Evolutionary conservation across 2,797 vertebrate genomes (phyloP), one percentile per base, ranked within the genome.

Genomic region (Orestias chungarensis): DNA sequence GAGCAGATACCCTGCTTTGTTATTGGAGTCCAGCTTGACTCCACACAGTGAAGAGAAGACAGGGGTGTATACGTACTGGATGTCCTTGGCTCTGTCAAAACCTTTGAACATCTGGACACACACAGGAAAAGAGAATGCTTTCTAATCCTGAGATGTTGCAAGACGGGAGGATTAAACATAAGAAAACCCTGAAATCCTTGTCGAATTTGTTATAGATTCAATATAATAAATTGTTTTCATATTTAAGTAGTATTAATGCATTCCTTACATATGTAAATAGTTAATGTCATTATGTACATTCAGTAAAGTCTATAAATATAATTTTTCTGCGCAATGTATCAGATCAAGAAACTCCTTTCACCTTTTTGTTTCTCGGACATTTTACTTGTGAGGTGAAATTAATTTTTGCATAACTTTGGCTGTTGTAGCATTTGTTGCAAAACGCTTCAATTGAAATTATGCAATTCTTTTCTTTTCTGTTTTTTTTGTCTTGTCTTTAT

Each of bases 61-160:
- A 8, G 96, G 94, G 0, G 97, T 98, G 76, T 98, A 98, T 83
- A 98, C 93, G 38, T 96, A 96, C 80, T 97, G 95, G 85, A 99
- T 94, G 67, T 96, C 94, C 83, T 96, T 97, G 78, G 95, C 87
- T 84, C 96, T 96, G 86, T 97, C 95, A 86, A 96, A 97, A 44
- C 97, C 97, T 94, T 99, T 98, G 86, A 98, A 98, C 95, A 97
- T 97, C 97, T 99, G 92, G 88, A 81, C 59, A 75, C 25, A 78
- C 27, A 76, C 8, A 77, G 9, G 31, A 9, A 25, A 29, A 74
- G 44, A 42, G 50, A 47, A 64, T n/a, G 10, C 31, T 64, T 29
- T 40, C 3, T n/a, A 25, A 62, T 3, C 6, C 52, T 59, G 55
- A 35, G 3, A 31, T 33, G 9, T 33, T 33, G 31, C 29, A 20